Evolutionary conservation across 2,888 invertebrate species (phyloP), one percentile per base, ranked within the genome.

Genomic region (Neoscelio sp.): DNA sequence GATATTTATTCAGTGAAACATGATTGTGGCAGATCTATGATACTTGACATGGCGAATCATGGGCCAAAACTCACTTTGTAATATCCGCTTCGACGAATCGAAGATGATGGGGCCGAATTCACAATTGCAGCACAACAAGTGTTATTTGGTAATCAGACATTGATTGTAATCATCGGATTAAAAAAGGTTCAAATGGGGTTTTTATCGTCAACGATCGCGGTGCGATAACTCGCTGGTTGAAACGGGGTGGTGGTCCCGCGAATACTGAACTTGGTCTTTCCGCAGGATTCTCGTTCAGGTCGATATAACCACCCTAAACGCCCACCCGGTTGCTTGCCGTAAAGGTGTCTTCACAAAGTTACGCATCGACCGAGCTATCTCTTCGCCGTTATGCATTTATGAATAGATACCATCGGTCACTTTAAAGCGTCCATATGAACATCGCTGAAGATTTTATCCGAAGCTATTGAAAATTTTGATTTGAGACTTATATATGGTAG

Each of bases 241-340:
- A 81, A 86, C 89, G 85, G 89, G 86, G 87, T 88, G 88, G 84
- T 88, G 87, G 88, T 88, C 86, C 87, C 88, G 87, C 88, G 87
- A 85, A 86, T 84, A 89, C 89, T 89, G 89, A 88, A 87, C 84
- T 81, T 71, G 52, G 65, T 78, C 78, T 71, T 76, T 71, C 84
- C 82, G 80, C 80, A 85, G 84, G 85, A 84, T 85, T 82, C 82
- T 83, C 79, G 80, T 80, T 80, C 84, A 85, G 88, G 85, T 89
- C 89, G 88, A 89, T 89, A 89, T 86, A 85, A 87, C 85, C 85
- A 87, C 87, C 87, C 78, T 75, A 80, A 68, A 60, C 48, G 62
- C 67, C 84, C 85, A 82, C 85, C 85, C 83, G 82, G 80, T 82
- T 73, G 73, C 70, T 74, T 67, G 65, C 70, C 71, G 76, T 85